Conservation (phyloP, 2,113 vertebrate species). For the Sapajus apella region DNA sequence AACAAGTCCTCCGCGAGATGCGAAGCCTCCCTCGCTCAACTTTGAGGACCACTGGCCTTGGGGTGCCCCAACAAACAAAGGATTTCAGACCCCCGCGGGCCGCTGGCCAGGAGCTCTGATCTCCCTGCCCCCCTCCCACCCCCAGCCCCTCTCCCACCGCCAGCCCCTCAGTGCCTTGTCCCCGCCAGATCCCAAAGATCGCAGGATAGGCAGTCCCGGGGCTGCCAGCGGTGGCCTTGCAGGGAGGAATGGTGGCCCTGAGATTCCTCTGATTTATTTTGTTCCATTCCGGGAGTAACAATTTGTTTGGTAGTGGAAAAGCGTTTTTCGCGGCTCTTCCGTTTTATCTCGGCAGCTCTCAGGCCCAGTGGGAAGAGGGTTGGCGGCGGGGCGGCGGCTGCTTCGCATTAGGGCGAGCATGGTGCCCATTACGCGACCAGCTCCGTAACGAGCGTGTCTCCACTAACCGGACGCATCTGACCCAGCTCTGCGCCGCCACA, state of each 20-base stretch:
- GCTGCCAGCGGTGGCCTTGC: constrained; percentile 11
- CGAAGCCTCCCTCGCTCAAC: not conserved
- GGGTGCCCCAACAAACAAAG: not conserved
- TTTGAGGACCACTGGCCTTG: not conserved
- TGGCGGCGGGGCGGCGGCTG: constrained; percentile 75
- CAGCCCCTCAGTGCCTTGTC: not conserved
- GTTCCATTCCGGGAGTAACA: constrained; percentile 82
- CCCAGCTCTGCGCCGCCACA: not conserved
- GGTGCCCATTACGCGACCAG: constrained; percentile 72
- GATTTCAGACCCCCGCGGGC: not conserved
- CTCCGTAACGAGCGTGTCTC: constrained; percentile 36
- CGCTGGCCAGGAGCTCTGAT: not conserved
- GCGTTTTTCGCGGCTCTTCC: constrained; percentile 71
- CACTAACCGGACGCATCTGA: constrained; percentile 65
- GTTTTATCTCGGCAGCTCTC: constrained; percentile 79
- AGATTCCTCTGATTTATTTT: constrained; percentile 69
- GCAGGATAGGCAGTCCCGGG: not conserved
- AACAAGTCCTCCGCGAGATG: not conserved
- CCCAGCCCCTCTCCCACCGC: too few species aligned
- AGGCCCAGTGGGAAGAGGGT: constrained; percentile 78
- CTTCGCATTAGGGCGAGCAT: constrained; percentile 81
- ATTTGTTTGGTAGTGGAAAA: constrained; percentile 83
- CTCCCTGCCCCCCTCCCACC: not conserved
- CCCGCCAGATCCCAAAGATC: not conserved
- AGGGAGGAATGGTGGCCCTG: constrained; percentile 72